Evolutionary conservation across 2,113 vertebrate genomes (phyloP), one percentile per base, ranked within the genome.

Genomic region (Chaetodon trifascialis): DNA sequence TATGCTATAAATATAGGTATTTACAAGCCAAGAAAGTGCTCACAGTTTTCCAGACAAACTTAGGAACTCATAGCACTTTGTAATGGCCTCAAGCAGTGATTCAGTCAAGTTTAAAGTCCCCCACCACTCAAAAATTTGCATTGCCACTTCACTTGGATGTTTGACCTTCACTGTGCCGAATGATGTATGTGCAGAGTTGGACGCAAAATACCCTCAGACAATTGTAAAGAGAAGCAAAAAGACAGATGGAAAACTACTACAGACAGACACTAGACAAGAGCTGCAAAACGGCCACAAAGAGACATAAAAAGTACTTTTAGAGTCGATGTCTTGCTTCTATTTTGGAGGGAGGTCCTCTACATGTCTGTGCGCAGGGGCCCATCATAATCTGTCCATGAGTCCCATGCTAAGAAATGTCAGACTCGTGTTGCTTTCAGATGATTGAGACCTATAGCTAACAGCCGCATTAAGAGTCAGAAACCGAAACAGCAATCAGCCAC

Each of bases 71-170:
- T 19, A 58, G 42, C 17, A 58, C 17, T 40, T 56, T 34, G 15
- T n/a, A n/a, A 23, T 71, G 58, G 65, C 80, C 58, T 64, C 21
- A 12, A 76, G 11, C 58, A 75, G 55, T 62, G 51, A 76, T 55
- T 36, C 47, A 54, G 49, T 30, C 69, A 34, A 16, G 54, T 75
- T 36, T 38, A 38, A 69, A 82, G 51, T 25, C n/a, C 40, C 38
- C 36, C 11, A 23, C 49, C 63, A 44, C 14, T 47, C 30, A 47
- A 19, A 70, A 42, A 21, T 11, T 21, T 44, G 36, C 21, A 11
- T 67, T 59, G 51, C 51, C 34, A 21, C 69, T 66, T 73, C 42
- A 4, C 54, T n/a, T 16, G 15, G 63, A 38, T 69, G 70, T 64
- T 73, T 73, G 70, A 71, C 71, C 59, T 75, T 78, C 38, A 54